Percentiles rank a stretch among this genome's conserved stretches.
phyloP scores from a whole-genome alignment of 2,113 vertebrate genomes.

The Hemicordylus capensis region DNA sequence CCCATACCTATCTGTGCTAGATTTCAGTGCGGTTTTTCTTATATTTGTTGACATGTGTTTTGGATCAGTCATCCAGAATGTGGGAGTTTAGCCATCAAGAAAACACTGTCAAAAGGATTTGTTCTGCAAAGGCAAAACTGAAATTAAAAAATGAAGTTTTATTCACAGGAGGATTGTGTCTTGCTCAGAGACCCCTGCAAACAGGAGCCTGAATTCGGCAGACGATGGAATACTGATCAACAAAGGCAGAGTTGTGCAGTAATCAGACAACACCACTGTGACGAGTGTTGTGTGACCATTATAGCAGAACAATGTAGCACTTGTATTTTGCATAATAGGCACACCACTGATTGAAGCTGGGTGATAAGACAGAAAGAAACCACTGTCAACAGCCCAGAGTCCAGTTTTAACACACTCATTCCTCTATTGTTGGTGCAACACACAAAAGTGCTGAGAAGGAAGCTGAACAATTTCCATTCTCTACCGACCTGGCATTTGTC shows the following conservation, averaged over 20 bases:
- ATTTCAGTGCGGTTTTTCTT: constrained; percentile 52
- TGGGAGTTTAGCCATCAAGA: constrained; percentile 67
- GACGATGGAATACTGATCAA: constrained; percentile 55
- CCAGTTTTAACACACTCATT: background rate
- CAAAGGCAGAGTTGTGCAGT: constrained; percentile 51
- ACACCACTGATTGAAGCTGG: background rate
- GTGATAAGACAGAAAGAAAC: background rate
- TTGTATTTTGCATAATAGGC: constrained; percentile 28
- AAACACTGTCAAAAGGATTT: constrained; percentile 72
- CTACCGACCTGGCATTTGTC: background rate
- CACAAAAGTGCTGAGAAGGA: background rate
- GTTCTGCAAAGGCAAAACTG: constrained; percentile 54
- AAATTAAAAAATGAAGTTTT: constrained; percentile 71
- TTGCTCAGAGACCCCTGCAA: constrained; percentile 47
- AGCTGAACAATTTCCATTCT: constrained; percentile 38
- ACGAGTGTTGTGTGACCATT: constrained; percentile 41
- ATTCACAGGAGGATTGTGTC: constrained; percentile 55
- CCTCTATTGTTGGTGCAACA: constrained; percentile 47
- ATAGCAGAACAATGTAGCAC: constrained; percentile 36
- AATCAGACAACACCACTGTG: constrained; percentile 52
- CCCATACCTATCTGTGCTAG: constrained; percentile 50
- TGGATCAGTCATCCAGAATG: constrained; percentile 68
- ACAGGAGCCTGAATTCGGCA: constrained; percentile 40
- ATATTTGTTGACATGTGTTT: constrained; percentile 67
- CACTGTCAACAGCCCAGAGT: background rate